Evolutionary conservation across 2,888 invertebrate species (phyloP), one percentile per base, ranked within the genome.

Genomic region (Neoaliturus tenellus): DNA sequence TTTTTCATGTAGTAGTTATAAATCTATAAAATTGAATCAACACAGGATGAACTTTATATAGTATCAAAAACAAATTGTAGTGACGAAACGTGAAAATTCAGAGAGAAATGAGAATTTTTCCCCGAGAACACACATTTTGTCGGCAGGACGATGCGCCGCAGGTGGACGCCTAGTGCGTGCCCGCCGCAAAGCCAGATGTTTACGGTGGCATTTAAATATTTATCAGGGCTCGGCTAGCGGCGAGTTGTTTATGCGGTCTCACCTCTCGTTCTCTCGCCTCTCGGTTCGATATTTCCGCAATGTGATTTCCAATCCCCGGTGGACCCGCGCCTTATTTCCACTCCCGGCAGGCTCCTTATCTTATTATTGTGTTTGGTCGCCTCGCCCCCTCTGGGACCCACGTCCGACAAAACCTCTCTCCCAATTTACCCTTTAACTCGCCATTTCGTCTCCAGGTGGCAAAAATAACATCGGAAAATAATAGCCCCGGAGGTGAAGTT

Each of bases 281-380:
- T 67, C 67, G 33, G 67, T 33, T 67, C 73, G 35, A 73, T 73
- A 73, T 73, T 73, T 73, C 81, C 69, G 41, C 81, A 81, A 81
- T 81, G 81, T 81, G 81, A 81, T 67, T 81, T 81, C 81, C 81
- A 17, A 81, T 71, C 51, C 81, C 81, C 67, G 12, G 12, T 33
- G 51, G 81, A 12, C 41, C 39, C 81, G 23, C 39, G 39, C 71
- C 81, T 71, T 33, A 69, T 81, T 67, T 58, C 81, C 67, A 39
- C 62, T 44, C 81, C 71, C 62, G 33, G 25, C 51, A 14, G 48
- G 71, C 71, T 81, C 48, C 81, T 81, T 81, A 81, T 81, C 81
- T 67, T 48, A 69, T 81, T 81, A 81, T 71, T 48, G 81, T 81
- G 67, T 62, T 80, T 48, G 17, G 51, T 23, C 80, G 20, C 78